Conservation (phyloP, 2,797 vertebrate genomes). For the Tympanoctomys barrerae region DNA sequence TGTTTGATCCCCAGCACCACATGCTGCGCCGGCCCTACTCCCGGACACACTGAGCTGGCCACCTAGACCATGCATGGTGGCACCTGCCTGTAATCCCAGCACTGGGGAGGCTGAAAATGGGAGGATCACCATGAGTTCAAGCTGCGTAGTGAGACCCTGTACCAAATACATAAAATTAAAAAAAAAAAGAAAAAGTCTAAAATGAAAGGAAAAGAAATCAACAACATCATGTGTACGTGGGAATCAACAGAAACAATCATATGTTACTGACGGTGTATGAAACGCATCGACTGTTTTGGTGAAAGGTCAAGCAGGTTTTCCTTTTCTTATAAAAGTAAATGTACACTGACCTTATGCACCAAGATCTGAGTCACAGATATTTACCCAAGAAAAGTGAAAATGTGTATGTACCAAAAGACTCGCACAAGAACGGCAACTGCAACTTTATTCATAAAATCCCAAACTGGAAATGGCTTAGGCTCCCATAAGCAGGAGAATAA, state of each 20-base stretch:
- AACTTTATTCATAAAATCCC: background rate
- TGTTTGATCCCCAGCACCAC: no score
- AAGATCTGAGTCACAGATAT: background rate
- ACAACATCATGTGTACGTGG: background rate
- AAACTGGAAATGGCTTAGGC: background rate
- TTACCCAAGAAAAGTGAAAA: slow-evolving; percentile 8
- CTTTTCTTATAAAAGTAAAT: slow-evolving; percentile 33
- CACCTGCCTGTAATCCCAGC: no score
- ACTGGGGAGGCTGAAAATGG: no score
- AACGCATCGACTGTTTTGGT: background rate
- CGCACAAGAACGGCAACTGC: background rate
- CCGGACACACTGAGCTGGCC: no score
- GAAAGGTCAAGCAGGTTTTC: background rate
- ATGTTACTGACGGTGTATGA: background rate
- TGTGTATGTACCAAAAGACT: background rate
- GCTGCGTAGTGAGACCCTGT: no score
- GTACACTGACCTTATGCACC: background rate
- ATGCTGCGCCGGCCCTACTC: no score
- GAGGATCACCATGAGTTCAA: no score
- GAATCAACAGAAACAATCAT: background rate
- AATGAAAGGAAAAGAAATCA: background rate
- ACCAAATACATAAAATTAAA: no score
- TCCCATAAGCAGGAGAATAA: background rate
- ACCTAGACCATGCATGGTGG: no score
- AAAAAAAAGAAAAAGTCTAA: background rate